Percentiles rank a stretch among this genome's conserved stretches.
Conservation (phyloP, 2,888 invertebrate species). For the Phytoseiulus persimilis region DNA sequence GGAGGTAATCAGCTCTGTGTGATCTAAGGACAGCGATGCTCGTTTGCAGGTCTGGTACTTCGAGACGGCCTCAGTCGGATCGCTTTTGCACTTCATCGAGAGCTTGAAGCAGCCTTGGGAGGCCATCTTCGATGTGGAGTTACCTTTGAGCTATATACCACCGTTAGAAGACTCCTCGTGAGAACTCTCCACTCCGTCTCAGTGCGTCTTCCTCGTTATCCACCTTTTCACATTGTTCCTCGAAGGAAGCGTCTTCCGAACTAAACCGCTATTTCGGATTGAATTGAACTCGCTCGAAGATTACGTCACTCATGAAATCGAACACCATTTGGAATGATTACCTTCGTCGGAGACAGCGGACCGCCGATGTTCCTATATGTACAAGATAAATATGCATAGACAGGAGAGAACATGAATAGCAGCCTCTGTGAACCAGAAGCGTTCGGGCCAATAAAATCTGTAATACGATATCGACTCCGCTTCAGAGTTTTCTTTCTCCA, state of each 20-base stretch:
- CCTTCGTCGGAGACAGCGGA: too few relatives aligned
- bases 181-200: background rate
- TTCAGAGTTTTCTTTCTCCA: background rate
- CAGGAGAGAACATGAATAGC: background rate
- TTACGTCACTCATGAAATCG: too few relatives aligned
- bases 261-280: too few relatives aligned
- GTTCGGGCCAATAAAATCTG: background rate
- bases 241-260: too few relatives aligned
- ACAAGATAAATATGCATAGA: background rate
- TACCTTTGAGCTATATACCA: constrained; percentile 23
- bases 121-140: background rate
- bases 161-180: background rate
- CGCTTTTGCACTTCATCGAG: background rate
- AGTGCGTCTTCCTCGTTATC: background rate
- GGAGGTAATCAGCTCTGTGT: background rate
- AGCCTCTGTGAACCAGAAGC: background rate
- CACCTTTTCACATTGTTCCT: too few relatives aligned
- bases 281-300: too few relatives aligned
- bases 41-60: constrained; percentile 8
- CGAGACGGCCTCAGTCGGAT: constrained; percentile 17
- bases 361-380: too few relatives aligned
- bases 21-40: background rate
- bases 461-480: background rate
- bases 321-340: too few relatives aligned
- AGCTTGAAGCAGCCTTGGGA: constrained; percentile 22